Evolutionary conservation across 2,797 vertebrate species (phyloP).

Genomic region (Mareca penelope): DNA sequence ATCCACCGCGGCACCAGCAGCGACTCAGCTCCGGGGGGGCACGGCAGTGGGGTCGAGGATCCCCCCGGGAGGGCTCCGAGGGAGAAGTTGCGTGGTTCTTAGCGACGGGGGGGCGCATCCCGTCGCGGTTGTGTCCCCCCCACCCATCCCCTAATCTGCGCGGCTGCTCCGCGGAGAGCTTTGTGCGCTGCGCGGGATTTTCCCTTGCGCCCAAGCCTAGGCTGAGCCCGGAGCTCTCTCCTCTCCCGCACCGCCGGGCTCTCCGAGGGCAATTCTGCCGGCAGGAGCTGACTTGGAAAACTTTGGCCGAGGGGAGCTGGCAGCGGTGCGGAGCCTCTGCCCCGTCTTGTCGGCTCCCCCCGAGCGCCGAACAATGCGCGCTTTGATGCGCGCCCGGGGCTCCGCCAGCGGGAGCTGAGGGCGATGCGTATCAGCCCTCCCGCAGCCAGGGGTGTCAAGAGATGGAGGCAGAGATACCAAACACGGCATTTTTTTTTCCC

Average conservation of each 20-base stretch:
- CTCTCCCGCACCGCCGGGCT: background rate
- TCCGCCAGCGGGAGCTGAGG: conserved; percentile 67
- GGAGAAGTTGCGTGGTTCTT: background rate
- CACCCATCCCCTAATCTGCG: background rate
- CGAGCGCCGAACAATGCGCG: conserved; percentile 70
- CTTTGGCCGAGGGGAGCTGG: conserved; percentile 49
- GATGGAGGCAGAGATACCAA: background rate
- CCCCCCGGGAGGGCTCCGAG: background rate
- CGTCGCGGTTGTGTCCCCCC: background rate
- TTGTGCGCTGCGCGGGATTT: background rate
- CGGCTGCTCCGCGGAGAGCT: background rate
- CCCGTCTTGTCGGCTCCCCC: conserved; percentile 39
- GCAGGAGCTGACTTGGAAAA: conserved; percentile 46
- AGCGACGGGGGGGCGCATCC: background rate
- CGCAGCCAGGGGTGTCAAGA: background rate
- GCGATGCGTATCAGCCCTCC: conserved; percentile 64
- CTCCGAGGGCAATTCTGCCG: background rate
- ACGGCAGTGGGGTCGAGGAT: background rate
- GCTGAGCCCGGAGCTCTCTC: too few relatives aligned
- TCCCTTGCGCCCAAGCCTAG: background rate
- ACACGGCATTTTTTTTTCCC: background rate
- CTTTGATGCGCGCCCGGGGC: conserved; percentile 74
- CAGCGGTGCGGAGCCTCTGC: conserved; percentile 62
- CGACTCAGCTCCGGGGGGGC: rapidly evolving
- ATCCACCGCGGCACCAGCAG: background rate